A percentile compares a stretch with the other conserved stretches of the same genome.
Evolutionary conservation across 2,113 vertebrate species (phyloP).

Genomic region (Microtus richardsoni): DNA sequence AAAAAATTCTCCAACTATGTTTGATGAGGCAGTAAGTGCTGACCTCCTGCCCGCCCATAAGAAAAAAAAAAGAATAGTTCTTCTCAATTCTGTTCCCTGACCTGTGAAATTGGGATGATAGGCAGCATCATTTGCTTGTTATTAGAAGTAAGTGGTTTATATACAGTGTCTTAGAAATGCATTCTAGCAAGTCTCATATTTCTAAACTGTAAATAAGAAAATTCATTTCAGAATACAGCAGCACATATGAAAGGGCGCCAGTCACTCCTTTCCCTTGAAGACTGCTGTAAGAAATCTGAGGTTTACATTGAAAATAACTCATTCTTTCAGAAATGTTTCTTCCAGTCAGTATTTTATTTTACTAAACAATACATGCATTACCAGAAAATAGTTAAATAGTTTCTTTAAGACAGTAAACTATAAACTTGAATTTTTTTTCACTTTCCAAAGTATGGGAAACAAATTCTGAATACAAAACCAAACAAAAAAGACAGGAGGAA

Average conservation of each 20-base stretch:
- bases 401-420: background rate
- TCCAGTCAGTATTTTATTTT: conserved; percentile 22
- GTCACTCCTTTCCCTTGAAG: background rate
- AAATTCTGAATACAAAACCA: conserved; percentile 45
- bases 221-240: background rate
- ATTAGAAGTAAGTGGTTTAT: conserved; percentile 24
- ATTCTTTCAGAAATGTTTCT: conserved; percentile 31
- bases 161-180: background rate
- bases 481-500: background rate
- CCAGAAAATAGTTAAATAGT: background rate
- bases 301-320: background rate
- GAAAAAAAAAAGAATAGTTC: too few relatives aligned
- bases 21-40: too few relatives aligned
- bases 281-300: conserved; percentile 25
- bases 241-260: background rate
- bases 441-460: conserved; percentile 56
- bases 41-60: too few relatives aligned
- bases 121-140: background rate
- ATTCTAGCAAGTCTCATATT: background rate
- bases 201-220: background rate
- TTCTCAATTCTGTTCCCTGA: background rate
- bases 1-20: too few relatives aligned
- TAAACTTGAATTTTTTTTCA: conserved; percentile 55
- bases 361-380: conserved; percentile 33
- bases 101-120: background rate